A percentile compares a stretch with the other conserved stretches of the same genome.
Evolutionary conservation across 2,888 invertebrate species (phyloP).

Genomic region (Hydraecia micacea): DNA sequence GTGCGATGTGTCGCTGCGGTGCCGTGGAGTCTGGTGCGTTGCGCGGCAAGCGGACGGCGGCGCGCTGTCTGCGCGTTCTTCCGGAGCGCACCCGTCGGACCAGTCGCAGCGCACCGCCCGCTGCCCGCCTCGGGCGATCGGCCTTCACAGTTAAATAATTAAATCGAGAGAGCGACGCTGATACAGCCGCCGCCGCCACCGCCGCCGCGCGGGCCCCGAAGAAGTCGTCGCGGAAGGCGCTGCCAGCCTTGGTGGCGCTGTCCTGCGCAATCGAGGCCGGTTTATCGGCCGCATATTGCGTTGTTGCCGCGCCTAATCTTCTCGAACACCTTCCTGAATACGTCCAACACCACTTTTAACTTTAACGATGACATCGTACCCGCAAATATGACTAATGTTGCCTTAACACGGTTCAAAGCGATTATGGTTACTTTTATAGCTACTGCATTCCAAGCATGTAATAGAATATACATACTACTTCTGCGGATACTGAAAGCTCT

Average conservation of each 20-base stretch:
- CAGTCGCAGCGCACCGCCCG: conserved; percentile 88
- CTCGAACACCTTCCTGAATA: conserved; percentile 80
- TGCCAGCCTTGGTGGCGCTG: conserved; percentile 89
- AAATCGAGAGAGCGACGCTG: conserved; percentile 85
- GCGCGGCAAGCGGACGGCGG: conserved; percentile 85
- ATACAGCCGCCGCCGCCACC: conserved; percentile 66
- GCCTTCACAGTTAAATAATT: conserved; percentile 89
- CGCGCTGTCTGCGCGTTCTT: conserved; percentile 89
- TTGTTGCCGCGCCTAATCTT: conserved; percentile 84
- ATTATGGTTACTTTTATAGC: conserved; percentile 22
- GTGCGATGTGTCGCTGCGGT: conserved; percentile 87
- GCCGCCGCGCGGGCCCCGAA: conserved; percentile 80
- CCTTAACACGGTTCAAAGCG: conserved; percentile 29
- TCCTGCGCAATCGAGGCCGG: conserved; percentile 89
- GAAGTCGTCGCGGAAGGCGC: conserved; percentile 88
- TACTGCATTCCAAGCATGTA: conserved; percentile 22
- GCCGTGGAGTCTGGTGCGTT: conserved; percentile 87
- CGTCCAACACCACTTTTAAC: conserved; percentile 74
- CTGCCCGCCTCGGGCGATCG: conserved; percentile 89
- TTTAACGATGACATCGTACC: conserved; percentile 75
- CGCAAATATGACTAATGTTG: conserved; percentile 63
- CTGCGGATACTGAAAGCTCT: background rate
- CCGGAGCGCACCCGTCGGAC: conserved; percentile 89
- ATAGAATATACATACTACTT: background rate
- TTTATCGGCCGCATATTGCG: conserved; percentile 85